A percentile compares a stretch with the other conserved stretches of the same genome.
Evolutionary conservation across 2,113 vertebrate genomes (phyloP).

Genomic region (Megalops atlanticus): DNA sequence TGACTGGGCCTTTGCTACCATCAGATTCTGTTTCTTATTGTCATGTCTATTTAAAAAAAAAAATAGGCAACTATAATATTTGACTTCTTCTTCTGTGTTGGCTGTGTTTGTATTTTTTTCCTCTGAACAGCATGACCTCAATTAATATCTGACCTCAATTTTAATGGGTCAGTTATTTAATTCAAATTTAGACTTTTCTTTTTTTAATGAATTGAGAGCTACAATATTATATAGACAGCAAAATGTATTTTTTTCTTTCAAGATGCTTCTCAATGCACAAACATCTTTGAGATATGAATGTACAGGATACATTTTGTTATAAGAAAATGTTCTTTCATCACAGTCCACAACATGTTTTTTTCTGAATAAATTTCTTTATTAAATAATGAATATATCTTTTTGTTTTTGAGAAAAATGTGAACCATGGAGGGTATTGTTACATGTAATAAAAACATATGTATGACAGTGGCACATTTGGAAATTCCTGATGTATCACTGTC

Average conservation of each 20-base stretch:
- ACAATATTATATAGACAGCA: background rate
- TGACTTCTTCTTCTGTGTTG: background rate
- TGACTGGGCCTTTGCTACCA: background rate
- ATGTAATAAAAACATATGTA: background rate
- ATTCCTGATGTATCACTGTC: too few relatives aligned
- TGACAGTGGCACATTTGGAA: background rate
- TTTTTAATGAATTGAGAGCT: too few relatives aligned
- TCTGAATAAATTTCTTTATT: too few relatives aligned
- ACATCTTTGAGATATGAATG: too few relatives aligned
- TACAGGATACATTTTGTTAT: background rate
- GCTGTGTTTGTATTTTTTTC: background rate
- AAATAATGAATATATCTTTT: too few relatives aligned
- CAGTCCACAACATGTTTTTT: too few relatives aligned
- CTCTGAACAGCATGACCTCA: background rate
- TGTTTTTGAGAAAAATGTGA: background rate
- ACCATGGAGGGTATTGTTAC: background rate
- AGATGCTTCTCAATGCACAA: too few relatives aligned
- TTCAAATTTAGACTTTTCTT: too few relatives aligned
- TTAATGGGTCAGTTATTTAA: too few relatives aligned
- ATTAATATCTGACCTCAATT: too few relatives aligned
- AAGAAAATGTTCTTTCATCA: too few relatives aligned
- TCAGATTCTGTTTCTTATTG: background rate
- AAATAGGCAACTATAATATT: background rate
- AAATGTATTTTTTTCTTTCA: too few relatives aligned
- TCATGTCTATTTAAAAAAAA: background rate